Base-by-base conservation (phyloP, 2,113 vertebrate genomes). In the Thamnophis sirtalis region DNA sequence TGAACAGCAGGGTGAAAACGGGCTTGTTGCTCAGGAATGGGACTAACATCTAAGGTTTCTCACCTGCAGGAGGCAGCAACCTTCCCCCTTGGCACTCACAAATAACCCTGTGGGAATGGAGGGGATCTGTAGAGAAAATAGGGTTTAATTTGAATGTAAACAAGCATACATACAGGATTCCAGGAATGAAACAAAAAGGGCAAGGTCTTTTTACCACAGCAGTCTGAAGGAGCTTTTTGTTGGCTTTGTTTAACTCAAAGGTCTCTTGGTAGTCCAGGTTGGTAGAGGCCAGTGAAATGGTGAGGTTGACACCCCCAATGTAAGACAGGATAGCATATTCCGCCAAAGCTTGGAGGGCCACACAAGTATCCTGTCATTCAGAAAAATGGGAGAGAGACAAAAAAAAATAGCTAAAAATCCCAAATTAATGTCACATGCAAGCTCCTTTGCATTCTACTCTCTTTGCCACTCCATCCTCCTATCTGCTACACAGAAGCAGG, bases 21-120 rank as follows among this genome's bases (percentile, higher is more conserved):
- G 10, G 4, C 5, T 10, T 86, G 0, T 9, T 80, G 73, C 17
- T 0, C 24, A 9, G 24, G 13, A 56, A 73, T 24, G 2, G 55
- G 28, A 15, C 9, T 63, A 80, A 26, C 0, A 0, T 8, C 49
- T 0, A 6, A 19, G 33, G 5, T 88, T 15, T 24, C 94, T 96
- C 98, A 99, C 99, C 99, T 99, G 98, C 98, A 99, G 98, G 94
- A 99, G 97, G 91, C 98, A 99, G 97, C 99, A 99, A 95, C 99
- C 98, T 94, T 99, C 98, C 17, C 98, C 99, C 96, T 98, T 99
- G 95, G 98, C 98, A 0, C 98, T 99, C 96, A 99, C 98, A 92
- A 99, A 99, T 94, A 99, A 98, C 80, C 99, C 98, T 0, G 98
- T 99, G 60, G 98, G 99, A 93, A 99, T 98, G 93, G 98, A 99